These are phyloP conservation scores for Drosophila merina DNA, from an alignment of 2,888 invertebrate genomes.

Conservation along the genomic window DNA sequence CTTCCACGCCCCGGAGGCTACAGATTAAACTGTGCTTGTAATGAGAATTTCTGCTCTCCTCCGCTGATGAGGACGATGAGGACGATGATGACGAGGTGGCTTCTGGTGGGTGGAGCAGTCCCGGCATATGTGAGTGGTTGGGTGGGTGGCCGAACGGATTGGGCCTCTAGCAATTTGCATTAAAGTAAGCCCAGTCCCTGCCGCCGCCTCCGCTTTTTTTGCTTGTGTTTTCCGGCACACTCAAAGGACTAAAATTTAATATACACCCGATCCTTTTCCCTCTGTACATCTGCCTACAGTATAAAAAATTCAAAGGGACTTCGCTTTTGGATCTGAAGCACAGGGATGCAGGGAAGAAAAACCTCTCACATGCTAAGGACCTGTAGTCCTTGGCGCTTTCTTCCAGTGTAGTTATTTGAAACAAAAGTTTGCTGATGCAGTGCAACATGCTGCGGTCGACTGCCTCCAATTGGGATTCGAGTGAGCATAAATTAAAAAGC, in stretches of 20 bases:
- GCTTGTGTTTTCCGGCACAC: constrained; percentile 24
- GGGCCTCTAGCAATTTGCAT: constrained; percentile 69
- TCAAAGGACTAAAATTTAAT: constrained; percentile 15
- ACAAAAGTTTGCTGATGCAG: constrained; percentile 45
- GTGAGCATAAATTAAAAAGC: constrained; percentile 76
- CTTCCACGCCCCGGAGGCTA: constrained; percentile 34
- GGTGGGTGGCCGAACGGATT: constrained; percentile 15
- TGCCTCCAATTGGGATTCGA: constrained; percentile 73
- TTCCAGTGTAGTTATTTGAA: constrained; percentile 11
- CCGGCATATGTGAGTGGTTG: constrained; percentile 15
- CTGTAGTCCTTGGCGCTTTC: not conserved
- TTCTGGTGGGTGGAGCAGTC: not conserved
- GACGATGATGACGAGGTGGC: constrained; percentile 31
- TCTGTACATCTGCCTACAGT: not conserved
- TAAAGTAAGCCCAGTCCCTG: constrained; percentile 58
- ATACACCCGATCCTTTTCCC: not conserved
- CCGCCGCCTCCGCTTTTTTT: constrained; percentile 9
- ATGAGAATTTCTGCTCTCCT: constrained; percentile 66
- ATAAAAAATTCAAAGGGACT: not conserved
- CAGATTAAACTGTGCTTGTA: constrained; percentile 75
- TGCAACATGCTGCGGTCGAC: constrained; percentile 75
- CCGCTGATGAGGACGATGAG: constrained; percentile 23
- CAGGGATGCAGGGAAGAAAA: not conserved
- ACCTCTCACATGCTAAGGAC: too few relatives aligned
- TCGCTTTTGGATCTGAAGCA: not conserved